Evolutionary conservation across 2,797 vertebrate genomes (phyloP).

Genomic region (Lophotriccus pileatus): DNA sequence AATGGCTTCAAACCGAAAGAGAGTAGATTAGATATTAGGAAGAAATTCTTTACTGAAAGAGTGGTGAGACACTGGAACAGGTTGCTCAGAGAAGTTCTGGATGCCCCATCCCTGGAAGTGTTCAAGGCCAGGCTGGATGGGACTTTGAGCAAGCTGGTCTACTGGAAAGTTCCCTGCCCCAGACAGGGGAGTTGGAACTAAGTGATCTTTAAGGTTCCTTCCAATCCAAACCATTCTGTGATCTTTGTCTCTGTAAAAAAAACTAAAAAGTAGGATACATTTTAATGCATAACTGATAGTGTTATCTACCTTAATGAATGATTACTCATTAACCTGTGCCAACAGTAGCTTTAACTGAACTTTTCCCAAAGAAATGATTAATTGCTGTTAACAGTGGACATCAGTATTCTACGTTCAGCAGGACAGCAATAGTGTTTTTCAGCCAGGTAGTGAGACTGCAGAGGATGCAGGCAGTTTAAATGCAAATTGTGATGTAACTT

Average conservation of each 20-base stretch:
- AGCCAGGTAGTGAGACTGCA: background rate
- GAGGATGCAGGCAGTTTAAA: background rate
- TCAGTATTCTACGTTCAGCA: background rate
- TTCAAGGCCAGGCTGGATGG: background rate
- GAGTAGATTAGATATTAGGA: background rate
- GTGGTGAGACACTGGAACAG: background rate
- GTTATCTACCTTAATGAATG: background rate
- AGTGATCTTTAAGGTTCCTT: background rate
- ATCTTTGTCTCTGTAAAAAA: too few relatives aligned
- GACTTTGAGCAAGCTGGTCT: background rate
- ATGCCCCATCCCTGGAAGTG: background rate
- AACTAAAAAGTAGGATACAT: background rate
- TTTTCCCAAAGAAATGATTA: background rate
- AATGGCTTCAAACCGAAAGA: background rate
- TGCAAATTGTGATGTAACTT: background rate
- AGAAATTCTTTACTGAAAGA: background rate
- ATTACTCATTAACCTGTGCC: background rate
- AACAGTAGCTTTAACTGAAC: background rate
- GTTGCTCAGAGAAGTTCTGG: background rate
- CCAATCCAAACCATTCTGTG: background rate
- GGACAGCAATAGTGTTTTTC: background rate
- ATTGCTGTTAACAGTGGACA: background rate
- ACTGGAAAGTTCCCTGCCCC: background rate
- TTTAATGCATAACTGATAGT: background rate
- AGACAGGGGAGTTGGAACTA: background rate